A percentile compares a stretch with the other conserved stretches of the same genome.
Evolutionary conservation across 1,140 invertebrate genomes (phyloP).

Genomic region (Lordiphosa stackelbergi): DNA sequence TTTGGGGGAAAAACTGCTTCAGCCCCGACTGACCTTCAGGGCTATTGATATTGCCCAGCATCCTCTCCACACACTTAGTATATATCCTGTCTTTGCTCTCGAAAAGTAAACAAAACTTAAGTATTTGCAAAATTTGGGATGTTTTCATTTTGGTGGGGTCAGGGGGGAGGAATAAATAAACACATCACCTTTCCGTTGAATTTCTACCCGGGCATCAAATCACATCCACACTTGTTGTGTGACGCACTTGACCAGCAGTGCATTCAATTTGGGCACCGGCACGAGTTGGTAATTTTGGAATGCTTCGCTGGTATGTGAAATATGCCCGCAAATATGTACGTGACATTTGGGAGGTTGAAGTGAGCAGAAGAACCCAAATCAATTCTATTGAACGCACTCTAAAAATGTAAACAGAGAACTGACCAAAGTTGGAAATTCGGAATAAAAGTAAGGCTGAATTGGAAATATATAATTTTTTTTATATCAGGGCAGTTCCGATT

Average conservation of each 20-base stretch:
- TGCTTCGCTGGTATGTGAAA: conserved; percentile 29
- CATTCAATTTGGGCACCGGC: conserved; percentile 22
- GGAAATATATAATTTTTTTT: too few species aligned
- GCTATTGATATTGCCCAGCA: not conserved
- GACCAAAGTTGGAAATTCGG: too few species aligned
- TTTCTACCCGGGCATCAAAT: conserved; percentile 15
- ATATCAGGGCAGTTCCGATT: too few species aligned
- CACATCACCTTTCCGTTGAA: conserved; percentile 3
- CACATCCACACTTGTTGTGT: conserved; percentile 6
- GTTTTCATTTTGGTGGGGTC: not conserved
- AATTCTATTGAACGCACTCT: not conserved
- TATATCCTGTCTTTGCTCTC: conserved; percentile 36
- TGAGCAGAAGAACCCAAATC: not conserved
- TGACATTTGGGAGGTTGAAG: conserved; percentile 34
- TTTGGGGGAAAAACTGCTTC: not conserved
- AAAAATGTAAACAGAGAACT: too few species aligned
- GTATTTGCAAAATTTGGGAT: conserved; percentile 40
- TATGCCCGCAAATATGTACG: conserved; percentile 26
- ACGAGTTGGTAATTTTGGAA: conserved; percentile 48
- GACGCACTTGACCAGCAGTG: conserved; percentile 30
- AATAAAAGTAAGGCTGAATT: too few species aligned
- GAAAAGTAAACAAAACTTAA: conserved; percentile 34
- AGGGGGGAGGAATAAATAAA: conserved; percentile 7
- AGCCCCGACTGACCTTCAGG: not conserved
- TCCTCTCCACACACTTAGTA: conserved; percentile 17